Conservation (phyloP, 2,888 invertebrate species). For the Drosophila diplacantha region DNA sequence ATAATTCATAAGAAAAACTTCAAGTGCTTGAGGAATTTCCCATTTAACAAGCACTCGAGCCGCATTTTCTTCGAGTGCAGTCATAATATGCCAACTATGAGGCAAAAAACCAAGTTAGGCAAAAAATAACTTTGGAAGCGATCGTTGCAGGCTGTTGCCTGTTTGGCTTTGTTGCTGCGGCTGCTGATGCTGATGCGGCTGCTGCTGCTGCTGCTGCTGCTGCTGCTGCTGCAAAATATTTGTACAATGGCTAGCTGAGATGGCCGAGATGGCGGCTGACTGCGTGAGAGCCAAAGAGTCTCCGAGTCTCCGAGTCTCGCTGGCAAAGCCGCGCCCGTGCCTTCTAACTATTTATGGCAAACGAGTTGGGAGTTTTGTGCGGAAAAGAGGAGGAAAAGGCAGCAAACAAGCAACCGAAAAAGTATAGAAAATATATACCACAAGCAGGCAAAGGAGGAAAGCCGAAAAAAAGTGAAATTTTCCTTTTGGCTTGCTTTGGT, state of each 20-base stretch:
- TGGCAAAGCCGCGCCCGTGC: constrained; percentile 68
- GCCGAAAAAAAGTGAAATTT: constrained; percentile 62
- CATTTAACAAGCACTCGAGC: fast-evolving
- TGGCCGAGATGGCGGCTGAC: constrained; percentile 34
- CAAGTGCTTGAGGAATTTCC: background rate
- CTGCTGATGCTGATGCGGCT: constrained; percentile 29
- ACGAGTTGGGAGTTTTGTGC: constrained; percentile 57
- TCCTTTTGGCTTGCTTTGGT: no score
- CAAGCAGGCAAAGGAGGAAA: background rate
- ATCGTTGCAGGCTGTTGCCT: constrained; percentile 33
- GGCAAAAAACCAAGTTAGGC: constrained; percentile 62
- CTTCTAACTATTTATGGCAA: constrained; percentile 73
- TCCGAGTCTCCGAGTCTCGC: constrained; percentile 25
- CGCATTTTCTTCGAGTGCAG: constrained; percentile 7
- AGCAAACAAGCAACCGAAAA: constrained; percentile 24
- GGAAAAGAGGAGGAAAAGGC: background rate
- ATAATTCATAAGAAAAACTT: background rate
- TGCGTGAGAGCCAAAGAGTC: constrained; percentile 54
- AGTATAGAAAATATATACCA: background rate
- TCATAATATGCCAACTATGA: constrained; percentile 40
- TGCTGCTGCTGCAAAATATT: constrained; percentile 58
- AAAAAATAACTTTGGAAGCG: constrained; percentile 63
- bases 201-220: constrained; percentile 52
- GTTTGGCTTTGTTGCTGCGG: constrained; percentile 48
- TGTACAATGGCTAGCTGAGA: constrained; percentile 60